Conservation (phyloP, 64 coral and sea anemone species). For the Pachyseris speciosa region DNA sequence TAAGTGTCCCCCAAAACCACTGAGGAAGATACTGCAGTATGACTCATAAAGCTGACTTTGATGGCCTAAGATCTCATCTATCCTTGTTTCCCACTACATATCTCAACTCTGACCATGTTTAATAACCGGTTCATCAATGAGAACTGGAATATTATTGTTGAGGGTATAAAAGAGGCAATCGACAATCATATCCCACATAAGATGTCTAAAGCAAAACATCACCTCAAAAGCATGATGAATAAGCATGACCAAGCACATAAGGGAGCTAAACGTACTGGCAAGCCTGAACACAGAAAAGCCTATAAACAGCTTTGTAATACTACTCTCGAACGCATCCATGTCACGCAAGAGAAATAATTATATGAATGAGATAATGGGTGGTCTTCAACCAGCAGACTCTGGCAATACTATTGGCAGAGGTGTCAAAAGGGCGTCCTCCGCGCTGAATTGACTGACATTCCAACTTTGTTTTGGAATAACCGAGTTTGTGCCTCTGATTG, state of each 20-base stretch:
- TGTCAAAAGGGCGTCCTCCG: slow-evolving; percentile 24
- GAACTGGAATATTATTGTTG: slow-evolving; percentile 14
- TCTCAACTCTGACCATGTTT: neutral
- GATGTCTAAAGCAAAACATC: slow-evolving; percentile 22
- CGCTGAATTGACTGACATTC: slow-evolving; percentile 13
- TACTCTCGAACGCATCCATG: slow-evolving; percentile 25
- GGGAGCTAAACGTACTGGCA: slow-evolving; percentile 2
- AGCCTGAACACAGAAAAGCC: neutral
- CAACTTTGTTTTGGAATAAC: slow-evolving; percentile 6
- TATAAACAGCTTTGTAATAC: slow-evolving; percentile 15
- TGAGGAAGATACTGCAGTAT: slow-evolving; percentile 21
- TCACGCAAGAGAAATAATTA: slow-evolving; percentile 25
- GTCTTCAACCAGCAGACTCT: neutral
- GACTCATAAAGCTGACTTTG: slow-evolving; percentile 36
- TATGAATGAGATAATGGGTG: neutral
- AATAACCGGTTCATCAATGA: neutral
- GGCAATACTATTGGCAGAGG: neutral
- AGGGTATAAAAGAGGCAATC: slow-evolving; percentile 6
- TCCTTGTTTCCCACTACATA: neutral
- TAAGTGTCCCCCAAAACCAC: slow-evolving; percentile 35
- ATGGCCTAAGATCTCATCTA: slow-evolving; percentile 31
- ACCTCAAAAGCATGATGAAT: slow-evolving; percentile 31
- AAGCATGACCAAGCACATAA: slow-evolving; percentile 17
- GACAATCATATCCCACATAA: slow-evolving; percentile 45
- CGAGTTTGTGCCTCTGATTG: neutral